Conservation (phyloP, 2,888 invertebrate genomes). For the Galeruca laticollis region DNA sequence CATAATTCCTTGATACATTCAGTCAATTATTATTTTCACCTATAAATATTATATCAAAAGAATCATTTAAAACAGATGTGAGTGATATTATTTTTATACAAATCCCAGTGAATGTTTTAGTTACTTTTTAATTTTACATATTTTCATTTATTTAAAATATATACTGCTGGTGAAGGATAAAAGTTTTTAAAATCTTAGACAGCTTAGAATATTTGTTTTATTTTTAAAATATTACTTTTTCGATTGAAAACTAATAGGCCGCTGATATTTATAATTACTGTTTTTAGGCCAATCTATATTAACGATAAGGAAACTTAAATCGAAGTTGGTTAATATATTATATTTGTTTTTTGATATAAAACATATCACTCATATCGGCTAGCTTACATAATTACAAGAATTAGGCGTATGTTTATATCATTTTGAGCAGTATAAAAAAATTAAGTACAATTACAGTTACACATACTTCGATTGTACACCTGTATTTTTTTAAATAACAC, state of each 20-base stretch:
- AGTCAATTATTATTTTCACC: slow-evolving; percentile 46
- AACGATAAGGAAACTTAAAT: too few species aligned
- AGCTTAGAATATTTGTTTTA: too few species aligned
- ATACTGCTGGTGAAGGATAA: too few species aligned
- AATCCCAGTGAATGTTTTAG: background rate
- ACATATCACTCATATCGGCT: background rate
- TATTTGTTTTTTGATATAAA: slow-evolving; percentile 1
- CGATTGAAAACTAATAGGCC: background rate
- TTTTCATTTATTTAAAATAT: too few species aligned
- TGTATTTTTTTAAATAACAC: slow-evolving; percentile 35
- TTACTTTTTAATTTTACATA: background rate
- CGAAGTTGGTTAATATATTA: background rate
- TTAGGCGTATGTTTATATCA: slow-evolving; percentile 57
- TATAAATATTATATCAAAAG: slow-evolving; percentile 45
- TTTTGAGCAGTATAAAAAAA: slow-evolving; percentile 62
- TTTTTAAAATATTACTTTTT: background rate
- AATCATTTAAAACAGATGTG: slow-evolving; percentile 22
- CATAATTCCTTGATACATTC: slow-evolving; percentile 46
- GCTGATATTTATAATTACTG: background rate
- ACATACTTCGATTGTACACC: slow-evolving; percentile 47
- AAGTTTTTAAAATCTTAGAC: too few species aligned
- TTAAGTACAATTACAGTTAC: slow-evolving; percentile 51
- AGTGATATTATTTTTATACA: slow-evolving; percentile 9
- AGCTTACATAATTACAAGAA: slow-evolving; percentile 44
- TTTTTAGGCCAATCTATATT: background rate